phyloP scores from a whole-genome alignment of 2,888 invertebrate species.

The Chrysopilus asiliformis region DNA sequence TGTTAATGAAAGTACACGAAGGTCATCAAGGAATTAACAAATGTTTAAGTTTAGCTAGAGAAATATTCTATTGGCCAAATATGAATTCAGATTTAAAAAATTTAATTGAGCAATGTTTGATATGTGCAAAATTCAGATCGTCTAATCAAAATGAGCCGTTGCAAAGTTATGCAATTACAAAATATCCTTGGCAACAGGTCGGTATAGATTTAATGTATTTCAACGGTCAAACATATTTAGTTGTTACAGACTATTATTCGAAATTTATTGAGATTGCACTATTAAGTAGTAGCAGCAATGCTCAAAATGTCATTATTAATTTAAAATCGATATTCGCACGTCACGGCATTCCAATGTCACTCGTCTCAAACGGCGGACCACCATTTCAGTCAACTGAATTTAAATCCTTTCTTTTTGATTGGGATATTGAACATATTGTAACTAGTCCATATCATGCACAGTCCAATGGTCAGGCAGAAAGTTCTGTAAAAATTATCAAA shows the following conservation, averaged over 20 bases:
- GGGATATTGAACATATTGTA: neutral
- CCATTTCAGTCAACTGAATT: conserved; percentile 4
- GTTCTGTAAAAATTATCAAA: no score
- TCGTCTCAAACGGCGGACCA: conserved; percentile 4
- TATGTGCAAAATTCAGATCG: neutral
- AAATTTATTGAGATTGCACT: conserved; percentile 7
- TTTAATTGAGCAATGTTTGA: conserved; percentile 1
- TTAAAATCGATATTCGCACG: conserved; percentile 4
- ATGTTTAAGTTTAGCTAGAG: conserved; percentile 5
- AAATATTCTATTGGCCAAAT: conserved; percentile 9
- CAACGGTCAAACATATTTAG: conserved; percentile 1
- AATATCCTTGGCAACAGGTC: conserved; percentile 6
- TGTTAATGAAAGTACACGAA: conserved; percentile 11
- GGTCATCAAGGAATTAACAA: conserved; percentile 11
- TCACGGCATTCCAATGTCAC: neutral
- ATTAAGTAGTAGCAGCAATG: neutral
- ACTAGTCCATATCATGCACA: neutral
- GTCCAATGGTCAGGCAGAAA: neutral
- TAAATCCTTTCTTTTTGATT: neutral
- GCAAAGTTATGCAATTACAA: neutral
- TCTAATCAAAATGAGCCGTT: conserved; percentile 1
- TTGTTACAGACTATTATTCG: conserved; percentile 7
- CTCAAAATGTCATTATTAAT: neutral
- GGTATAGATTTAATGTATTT: conserved; percentile 5
- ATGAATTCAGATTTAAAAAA: conserved; percentile 4